phyloP scores from a whole-genome alignment of 2,797 vertebrate genomes.

The Chiroxiphia lanceolata region DNA sequence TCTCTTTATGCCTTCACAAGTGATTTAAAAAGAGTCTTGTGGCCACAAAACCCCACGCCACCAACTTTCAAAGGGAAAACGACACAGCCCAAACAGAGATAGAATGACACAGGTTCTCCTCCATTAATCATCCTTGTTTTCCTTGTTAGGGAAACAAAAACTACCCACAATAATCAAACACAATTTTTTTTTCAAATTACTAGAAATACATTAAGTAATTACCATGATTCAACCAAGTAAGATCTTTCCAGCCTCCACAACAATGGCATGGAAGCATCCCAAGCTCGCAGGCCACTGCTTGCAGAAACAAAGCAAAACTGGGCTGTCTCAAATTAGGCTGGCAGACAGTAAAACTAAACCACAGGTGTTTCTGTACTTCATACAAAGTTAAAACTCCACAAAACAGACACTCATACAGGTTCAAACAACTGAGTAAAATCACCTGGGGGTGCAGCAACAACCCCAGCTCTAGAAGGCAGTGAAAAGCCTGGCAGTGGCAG shows the following conservation, averaged over 20 bases:
- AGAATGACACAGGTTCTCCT: background rate
- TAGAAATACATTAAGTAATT: background rate
- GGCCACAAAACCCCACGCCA: background rate
- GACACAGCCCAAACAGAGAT: background rate
- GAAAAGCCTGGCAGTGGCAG: background rate
- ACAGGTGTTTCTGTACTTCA: background rate
- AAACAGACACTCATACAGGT: background rate
- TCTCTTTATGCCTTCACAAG: background rate
- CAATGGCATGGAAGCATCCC: background rate
- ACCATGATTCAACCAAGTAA: background rate
- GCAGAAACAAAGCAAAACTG: background rate
- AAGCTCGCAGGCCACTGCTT: background rate
- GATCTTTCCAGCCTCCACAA: background rate
- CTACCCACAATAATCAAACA: background rate
- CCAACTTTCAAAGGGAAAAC: background rate
- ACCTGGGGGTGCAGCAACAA: background rate
- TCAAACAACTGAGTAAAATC: background rate
- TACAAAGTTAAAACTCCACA: background rate
- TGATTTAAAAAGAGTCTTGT: background rate
- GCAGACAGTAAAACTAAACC: background rate
- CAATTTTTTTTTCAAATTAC: background rate
- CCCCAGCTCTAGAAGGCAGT: background rate
- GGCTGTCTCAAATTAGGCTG: background rate
- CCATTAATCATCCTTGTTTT: background rate
- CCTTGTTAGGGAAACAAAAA: background rate